A percentile compares a stretch with the other conserved stretches of the same genome.
phyloP scores from a whole-genome alignment of 2,797 vertebrate genomes.

The Gadopsis marmoratus region DNA sequence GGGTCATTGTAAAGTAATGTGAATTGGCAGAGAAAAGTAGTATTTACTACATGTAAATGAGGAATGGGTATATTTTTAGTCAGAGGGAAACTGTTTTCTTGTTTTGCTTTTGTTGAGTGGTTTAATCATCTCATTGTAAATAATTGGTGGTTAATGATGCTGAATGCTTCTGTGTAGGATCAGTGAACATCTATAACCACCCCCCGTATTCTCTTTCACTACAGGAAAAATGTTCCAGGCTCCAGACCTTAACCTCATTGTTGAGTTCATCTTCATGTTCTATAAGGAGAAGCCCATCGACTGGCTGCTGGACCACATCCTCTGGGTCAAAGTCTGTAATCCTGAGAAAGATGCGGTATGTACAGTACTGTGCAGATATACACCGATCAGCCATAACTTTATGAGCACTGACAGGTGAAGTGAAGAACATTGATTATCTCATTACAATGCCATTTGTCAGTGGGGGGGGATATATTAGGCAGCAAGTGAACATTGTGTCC shows the following conservation, averaged over 20 bases:
- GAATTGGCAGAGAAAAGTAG: neutral
- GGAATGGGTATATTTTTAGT: neutral
- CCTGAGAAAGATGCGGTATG: constrained; percentile 98
- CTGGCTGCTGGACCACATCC: constrained; percentile 98
- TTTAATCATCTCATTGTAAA: constrained; percentile 23
- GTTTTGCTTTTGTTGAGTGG: constrained; percentile 2
- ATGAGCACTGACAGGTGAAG: no score
- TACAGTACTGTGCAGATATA: neutral
- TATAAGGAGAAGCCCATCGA: constrained; percentile 99
- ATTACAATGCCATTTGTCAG: no score
- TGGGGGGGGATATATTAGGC: no score
- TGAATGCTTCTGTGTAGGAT: constrained; percentile 17
- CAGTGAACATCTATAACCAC: constrained; percentile 2
- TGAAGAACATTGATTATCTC: no score
- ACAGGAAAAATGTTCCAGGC: constrained; percentile 99
- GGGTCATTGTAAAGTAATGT: constrained; percentile 12
- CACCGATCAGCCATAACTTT: no score
- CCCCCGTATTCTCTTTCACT: constrained; percentile 40
- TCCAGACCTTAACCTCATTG: constrained; percentile 96
- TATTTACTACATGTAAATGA: constrained; percentile 13
- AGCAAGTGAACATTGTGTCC: no score
- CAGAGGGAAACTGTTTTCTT: neutral
- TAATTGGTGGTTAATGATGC: constrained; percentile 21
- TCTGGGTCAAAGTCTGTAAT: constrained; percentile 99
- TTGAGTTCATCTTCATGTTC: constrained; percentile 99